Evolutionary conservation across 23 tunicate species (phyloP).

Genomic region (Phallusia fumigata): DNA sequence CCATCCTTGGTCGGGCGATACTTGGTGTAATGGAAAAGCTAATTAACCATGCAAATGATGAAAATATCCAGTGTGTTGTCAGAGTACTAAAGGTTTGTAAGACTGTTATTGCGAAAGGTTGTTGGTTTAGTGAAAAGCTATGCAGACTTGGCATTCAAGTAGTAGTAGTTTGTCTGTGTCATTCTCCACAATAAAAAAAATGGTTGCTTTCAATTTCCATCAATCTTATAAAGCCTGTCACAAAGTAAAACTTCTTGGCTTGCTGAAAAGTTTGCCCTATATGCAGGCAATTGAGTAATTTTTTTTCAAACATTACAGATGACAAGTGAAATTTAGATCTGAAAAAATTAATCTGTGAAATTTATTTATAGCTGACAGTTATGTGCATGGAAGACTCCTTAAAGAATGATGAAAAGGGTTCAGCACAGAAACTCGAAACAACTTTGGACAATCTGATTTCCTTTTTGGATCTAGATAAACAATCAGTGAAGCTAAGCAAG

Average conservation of each 20-base stretch:
- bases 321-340: no score
- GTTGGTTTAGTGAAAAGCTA: no score
- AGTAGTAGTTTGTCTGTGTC: no score
- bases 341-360: no score
- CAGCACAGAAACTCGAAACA: conserved; percentile 26
- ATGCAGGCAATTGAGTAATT: no score
- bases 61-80: conserved; percentile 46
- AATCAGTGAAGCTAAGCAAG: conserved; percentile 11
- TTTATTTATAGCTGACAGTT: conserved; percentile 37
- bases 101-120: neutral
- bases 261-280: no score
- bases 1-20: conserved; percentile 47
- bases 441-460: conserved; percentile 27
- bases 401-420: conserved; percentile 39
- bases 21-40: conserved; percentile 44
- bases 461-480: neutral
- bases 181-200: no score
- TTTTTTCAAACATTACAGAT: no score
- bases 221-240: no score
- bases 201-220: no score
- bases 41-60: conserved; percentile 46
- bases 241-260: no score
- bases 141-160: no score
- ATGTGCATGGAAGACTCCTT: conserved; percentile 44
- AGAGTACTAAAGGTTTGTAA: conserved; percentile 52